Evolutionary conservation across 2,113 vertebrate genomes (phyloP), one percentile per base, ranked within the genome.

Genomic region (Lampris megalopsis): DNA sequence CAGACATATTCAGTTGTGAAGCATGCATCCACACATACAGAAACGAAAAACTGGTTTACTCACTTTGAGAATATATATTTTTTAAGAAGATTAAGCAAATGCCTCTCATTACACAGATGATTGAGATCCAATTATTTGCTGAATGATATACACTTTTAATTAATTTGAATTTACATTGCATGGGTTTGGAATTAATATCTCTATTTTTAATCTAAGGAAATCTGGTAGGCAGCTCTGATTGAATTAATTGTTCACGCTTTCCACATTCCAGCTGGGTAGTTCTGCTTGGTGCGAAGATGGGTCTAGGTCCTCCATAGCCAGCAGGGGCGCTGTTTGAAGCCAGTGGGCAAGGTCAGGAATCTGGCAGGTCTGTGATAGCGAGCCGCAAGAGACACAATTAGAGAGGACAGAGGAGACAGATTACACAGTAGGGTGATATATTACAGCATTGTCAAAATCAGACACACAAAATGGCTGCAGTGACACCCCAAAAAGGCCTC

Each of bases 71-170:
- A 24, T 24, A 24, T 24, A 60, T 77, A 54, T 77, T 70, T 68
- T 52, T 79, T 79, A 72, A 65, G 61, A 69, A 79, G 79, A 83
- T 86, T 87, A 88, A 89, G 90, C 77, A 91, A 89, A 89, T 52
- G 63, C 74, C 73, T 89, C 87, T 89, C 75, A 91, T 91, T 92
- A 91, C 84, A 91, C 90, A 92, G 86, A 87, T 91, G 88, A 90
- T 90, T 88, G 84, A 86, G 79, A 89, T 86, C 82, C 81, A 91
- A 91, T 92, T 91, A 91, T 86, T 89, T 73, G 71, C 78, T 63
- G 62, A 79, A 83, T 78, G 73, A 87, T 84, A 85, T 89, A 82
- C 77, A 80, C 69, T 86, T 90, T 91, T 91, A 91, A 90, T 92
- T 90, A 71, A 88, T 85, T 78, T 67, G 49, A 83, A 91, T 93